These are phyloP conservation scores for Poeciliopsis infans DNA, from an alignment of 2,797 vertebrate genomes.

Conservation along the genomic window DNA sequence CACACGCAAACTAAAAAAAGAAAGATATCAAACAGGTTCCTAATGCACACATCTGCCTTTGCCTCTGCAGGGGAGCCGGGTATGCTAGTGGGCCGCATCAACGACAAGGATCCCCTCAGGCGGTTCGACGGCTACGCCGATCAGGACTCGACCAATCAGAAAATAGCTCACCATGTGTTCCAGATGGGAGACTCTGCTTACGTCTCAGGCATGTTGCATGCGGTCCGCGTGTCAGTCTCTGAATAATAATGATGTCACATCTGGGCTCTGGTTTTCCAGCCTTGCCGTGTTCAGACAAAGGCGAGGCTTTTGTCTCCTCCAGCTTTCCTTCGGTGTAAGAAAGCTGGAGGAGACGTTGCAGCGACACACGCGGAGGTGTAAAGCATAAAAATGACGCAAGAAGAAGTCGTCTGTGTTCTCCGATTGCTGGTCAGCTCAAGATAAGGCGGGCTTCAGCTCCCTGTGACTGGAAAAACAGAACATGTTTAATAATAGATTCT, in stretches of 20 bases:
- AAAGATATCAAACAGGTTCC: background rate
- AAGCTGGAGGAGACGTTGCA: background rate
- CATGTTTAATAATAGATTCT: conserved; percentile 1
- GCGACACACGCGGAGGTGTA: background rate
- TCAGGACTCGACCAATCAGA: conserved; percentile 81
- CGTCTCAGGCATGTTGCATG: conserved; percentile 79
- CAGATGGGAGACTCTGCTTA: conserved; percentile 86
- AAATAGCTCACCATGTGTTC: conserved; percentile 84
- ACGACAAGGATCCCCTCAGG: conserved; percentile 83
- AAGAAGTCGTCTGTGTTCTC: background rate
- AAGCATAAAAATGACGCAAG: background rate
- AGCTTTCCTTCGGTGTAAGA: background rate
- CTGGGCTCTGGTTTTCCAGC: background rate
- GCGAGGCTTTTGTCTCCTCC: background rate
- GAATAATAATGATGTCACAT: background rate
- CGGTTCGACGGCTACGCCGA: conserved; percentile 88
- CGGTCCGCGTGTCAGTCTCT: background rate
- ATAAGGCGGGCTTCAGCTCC: background rate
- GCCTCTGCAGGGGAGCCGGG: conserved; percentile 83
- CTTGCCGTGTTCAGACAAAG: background rate
- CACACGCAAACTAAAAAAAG: background rate
- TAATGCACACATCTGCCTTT: background rate
- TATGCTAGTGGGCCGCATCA: conserved; percentile 85
- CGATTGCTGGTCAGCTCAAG: background rate
- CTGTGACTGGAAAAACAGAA: background rate